Percentiles rank a stretch among this genome's conserved stretches.
These are phyloP conservation scores for Leptinotarsa juncta DNA, from an alignment of 2,888 invertebrate genomes.

Conservation along the genomic window DNA sequence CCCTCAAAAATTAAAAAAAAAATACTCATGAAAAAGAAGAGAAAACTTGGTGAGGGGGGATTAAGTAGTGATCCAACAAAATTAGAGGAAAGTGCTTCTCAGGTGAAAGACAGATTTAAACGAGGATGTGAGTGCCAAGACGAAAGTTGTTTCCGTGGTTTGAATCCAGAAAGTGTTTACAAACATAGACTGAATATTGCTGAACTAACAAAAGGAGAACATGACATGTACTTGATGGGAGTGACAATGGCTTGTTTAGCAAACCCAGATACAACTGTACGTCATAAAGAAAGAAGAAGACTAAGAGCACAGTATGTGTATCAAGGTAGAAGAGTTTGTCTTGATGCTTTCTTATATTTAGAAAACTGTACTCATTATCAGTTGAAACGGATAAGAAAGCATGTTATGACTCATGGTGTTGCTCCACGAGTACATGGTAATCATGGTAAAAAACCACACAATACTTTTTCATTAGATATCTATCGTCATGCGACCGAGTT, in stretches of 20 bases:
- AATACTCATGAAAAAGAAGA: slow-evolving; percentile 68
- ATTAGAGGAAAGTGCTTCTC: slow-evolving; percentile 76
- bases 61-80: slow-evolving; percentile 71
- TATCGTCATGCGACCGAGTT: slow-evolving; percentile 84
- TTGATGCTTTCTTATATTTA: slow-evolving; percentile 82
- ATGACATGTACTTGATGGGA: slow-evolving; percentile 89
- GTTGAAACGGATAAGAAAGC: slow-evolving; percentile 80
- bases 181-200: slow-evolving; percentile 82
- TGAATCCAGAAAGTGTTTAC: slow-evolving; percentile 81
- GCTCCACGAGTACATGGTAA: slow-evolving; percentile 83
- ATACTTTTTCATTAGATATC: slow-evolving; percentile 82
- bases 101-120: slow-evolving; percentile 77
- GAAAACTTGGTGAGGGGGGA: slow-evolving; percentile 59
- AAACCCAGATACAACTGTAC: slow-evolving; percentile 78
- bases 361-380: slow-evolving; percentile 86
- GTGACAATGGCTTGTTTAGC: slow-evolving; percentile 84
- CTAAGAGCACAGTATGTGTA: slow-evolving; percentile 82
- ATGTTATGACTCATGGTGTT: slow-evolving; percentile 83
- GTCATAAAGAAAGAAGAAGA: slow-evolving; percentile 79
- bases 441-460: slow-evolving; percentile 83
- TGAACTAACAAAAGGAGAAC: slow-evolving; percentile 83
- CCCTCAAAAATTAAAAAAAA: slow-evolving; percentile 65
- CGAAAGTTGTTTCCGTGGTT: slow-evolving; percentile 78
- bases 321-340: slow-evolving; percentile 80
- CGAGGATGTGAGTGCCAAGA: slow-evolving; percentile 83